These are phyloP conservation scores for Pica pica DNA, from an alignment of 2,113 vertebrate species.

Conservation along the genomic window DNA sequence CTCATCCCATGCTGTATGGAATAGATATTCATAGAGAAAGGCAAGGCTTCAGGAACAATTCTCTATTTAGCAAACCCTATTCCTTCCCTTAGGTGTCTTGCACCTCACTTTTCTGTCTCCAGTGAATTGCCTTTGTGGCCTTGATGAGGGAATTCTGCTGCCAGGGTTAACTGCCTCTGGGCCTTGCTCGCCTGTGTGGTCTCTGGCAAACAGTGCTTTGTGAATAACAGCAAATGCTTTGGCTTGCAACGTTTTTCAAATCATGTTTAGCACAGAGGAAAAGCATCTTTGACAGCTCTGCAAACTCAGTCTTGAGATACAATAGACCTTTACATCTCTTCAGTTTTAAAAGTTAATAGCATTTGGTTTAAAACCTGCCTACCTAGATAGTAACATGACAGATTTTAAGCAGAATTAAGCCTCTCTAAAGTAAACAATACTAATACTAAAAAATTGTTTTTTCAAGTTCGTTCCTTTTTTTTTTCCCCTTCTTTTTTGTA, in stretches of 20 bases:
- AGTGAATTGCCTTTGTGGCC: neutral
- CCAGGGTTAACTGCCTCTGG: neutral
- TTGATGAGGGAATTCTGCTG: neutral
- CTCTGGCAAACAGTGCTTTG: neutral
- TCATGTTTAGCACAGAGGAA: slow-evolving; percentile 9
- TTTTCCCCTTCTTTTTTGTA: neutral
- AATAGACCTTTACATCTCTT: neutral
- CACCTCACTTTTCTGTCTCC: neutral
- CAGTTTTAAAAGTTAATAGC: slow-evolving; percentile 19
- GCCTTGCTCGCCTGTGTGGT: neutral
- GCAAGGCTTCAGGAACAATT: neutral
- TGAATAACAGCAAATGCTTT: neutral
- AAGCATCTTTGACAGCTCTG: slow-evolving; percentile 1
- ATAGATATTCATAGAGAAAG: neutral
- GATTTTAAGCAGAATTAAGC: neutral
- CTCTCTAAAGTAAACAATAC: neutral
- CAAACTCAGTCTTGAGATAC: neutral
- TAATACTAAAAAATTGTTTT: neutral
- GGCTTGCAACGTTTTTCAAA: neutral
- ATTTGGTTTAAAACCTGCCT: neutral
- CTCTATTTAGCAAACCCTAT: neutral
- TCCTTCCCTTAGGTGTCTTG: neutral
- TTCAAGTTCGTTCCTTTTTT: neutral
- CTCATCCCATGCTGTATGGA: neutral
- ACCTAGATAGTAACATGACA: neutral